Evolutionary conservation across 2,113 vertebrate genomes (phyloP).

Genomic region (Antidorcas marsupialis): DNA sequence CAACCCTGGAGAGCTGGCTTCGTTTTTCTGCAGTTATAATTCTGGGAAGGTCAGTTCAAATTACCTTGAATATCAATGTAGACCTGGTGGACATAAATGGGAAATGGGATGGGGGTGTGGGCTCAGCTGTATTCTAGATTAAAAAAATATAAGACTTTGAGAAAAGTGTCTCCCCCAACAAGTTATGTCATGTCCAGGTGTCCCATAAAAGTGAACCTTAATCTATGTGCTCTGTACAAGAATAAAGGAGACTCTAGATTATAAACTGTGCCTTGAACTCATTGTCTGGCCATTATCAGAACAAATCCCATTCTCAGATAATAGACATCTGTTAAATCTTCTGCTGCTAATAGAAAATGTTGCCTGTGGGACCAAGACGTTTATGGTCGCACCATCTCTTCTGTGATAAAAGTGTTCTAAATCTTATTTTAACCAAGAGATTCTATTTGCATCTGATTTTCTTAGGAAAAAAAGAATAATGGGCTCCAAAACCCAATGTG

Average conservation of each 20-base stretch:
- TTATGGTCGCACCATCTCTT: constrained; percentile 68
- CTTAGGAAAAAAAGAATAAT: constrained; percentile 47
- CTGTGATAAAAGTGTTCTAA: constrained; percentile 72
- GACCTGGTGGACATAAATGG: background rate
- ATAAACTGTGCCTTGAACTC: constrained; percentile 66
- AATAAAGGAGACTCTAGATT: constrained; percentile 55
- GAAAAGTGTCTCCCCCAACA: background rate
- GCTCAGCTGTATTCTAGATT: constrained; percentile 32
- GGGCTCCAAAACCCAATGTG: constrained; percentile 21
- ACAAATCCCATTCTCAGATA: constrained; percentile 67
- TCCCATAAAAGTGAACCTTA: constrained; percentile 64
- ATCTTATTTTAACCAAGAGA: constrained; percentile 77
- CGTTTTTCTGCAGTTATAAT: background rate
- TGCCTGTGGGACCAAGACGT: constrained; percentile 71
- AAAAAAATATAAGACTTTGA: constrained; percentile 44
- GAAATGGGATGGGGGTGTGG: background rate
- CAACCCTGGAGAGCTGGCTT: background rate
- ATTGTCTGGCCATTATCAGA: constrained; percentile 63
- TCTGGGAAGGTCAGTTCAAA: background rate
- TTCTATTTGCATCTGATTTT: constrained; percentile 65
- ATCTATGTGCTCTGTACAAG: constrained; percentile 52
- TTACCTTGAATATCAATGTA: background rate
- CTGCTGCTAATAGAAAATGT: constrained; percentile 75
- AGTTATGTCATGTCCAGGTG: constrained; percentile 19
- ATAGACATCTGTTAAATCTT: constrained; percentile 76